These are phyloP conservation scores for Lasius fuliginosus DNA, from an alignment of 2,888 invertebrate genomes.

Conservation along the genomic window DNA sequence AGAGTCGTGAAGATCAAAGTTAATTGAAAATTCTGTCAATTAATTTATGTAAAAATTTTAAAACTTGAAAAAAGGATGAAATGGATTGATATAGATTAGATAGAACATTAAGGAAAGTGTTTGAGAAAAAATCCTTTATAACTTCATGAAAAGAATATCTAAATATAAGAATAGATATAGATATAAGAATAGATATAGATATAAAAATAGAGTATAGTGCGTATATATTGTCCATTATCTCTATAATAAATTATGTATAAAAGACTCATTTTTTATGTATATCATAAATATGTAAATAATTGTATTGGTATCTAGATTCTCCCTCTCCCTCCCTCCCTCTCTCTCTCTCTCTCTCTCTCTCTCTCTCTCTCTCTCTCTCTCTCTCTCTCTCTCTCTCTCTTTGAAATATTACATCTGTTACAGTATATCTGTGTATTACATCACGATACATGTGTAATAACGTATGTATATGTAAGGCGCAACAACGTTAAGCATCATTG, in stretches of 20 bases:
- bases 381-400: not conserved
- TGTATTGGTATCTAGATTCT: not conserved
- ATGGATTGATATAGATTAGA: not conserved
- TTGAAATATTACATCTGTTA: not conserved
- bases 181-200: not conserved
- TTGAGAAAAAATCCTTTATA: not conserved
- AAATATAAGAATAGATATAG: not conserved
- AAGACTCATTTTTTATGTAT: not conserved
- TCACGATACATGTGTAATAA: not conserved
- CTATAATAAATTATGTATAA: not conserved
- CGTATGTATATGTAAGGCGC: slow-evolving; percentile 11
- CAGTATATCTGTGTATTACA: not conserved
- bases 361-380: not conserved
- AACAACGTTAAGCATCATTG: slow-evolving; percentile 49
- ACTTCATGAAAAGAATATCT: not conserved
- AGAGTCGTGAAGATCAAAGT: not conserved
- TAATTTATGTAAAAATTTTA: slow-evolving; percentile 8
- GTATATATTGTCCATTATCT: not conserved
- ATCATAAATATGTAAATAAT: not conserved
- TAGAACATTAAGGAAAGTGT: not conserved
- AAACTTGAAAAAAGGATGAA: not conserved
- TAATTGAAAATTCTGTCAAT: not conserved
- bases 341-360: not conserved
- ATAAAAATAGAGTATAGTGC: not conserved
- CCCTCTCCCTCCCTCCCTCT: too few relatives aligned